These are phyloP conservation scores for Drosophila longiperda DNA, from an alignment of 2,888 invertebrate genomes.

Conservation along the genomic window DNA sequence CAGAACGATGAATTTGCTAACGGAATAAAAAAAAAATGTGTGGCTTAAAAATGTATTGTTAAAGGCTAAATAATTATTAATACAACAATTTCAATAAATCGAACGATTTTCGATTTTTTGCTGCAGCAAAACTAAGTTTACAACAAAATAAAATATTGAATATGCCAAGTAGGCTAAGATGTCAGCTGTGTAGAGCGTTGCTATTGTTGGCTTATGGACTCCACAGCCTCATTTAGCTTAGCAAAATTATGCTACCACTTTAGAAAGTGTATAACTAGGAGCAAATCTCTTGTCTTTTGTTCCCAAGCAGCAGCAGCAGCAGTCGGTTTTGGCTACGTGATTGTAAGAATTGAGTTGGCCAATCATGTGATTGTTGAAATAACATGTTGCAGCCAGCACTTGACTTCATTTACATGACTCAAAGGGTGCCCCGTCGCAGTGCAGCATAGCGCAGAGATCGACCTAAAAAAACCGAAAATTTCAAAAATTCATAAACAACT, in stretches of 20 bases:
- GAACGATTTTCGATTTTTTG: neutral
- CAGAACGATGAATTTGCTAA: constrained; percentile 15
- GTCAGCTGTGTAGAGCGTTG: neutral
- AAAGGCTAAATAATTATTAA: neutral
- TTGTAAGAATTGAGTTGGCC: constrained; percentile 39
- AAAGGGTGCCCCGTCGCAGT: constrained; percentile 32
- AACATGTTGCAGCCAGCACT: constrained; percentile 73
- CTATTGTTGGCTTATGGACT: neutral
- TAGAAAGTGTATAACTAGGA: neutral
- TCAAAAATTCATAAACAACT: constrained; percentile 24
- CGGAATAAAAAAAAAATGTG: neutral
- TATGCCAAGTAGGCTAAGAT: neutral
- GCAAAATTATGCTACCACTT: neutral
- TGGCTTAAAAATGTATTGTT: neutral
- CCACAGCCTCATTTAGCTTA: neutral
- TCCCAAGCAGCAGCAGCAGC: constrained; percentile 14
- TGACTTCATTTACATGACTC: constrained; percentile 70
- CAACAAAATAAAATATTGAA: neutral
- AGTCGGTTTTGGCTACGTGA: constrained; percentile 9
- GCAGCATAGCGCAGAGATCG: constrained; percentile 2
- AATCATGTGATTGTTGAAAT: constrained; percentile 76
- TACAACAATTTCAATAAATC: neutral
- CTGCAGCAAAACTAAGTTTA: neutral
- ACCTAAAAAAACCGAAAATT: constrained; percentile 15
- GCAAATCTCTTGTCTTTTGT: constrained; percentile 1